Evolutionary conservation across 2,888 invertebrate species (phyloP).

Genomic region (Aphrophora alni): DNA sequence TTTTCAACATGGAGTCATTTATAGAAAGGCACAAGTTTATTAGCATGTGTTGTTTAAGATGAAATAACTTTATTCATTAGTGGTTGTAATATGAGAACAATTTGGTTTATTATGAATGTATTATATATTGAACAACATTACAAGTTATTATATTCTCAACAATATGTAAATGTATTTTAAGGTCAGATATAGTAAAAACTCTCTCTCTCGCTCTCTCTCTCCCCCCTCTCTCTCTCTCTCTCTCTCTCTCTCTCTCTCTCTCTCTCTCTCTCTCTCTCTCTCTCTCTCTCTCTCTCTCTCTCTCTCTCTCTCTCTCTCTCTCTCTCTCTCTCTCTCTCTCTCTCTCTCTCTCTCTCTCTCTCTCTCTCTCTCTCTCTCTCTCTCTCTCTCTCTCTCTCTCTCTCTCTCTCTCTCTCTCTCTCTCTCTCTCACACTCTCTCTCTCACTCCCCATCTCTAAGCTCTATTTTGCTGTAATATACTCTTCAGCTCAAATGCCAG

Average conservation of each 20-base stretch:
- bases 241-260: constrained; percentile 14
- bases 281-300: constrained; percentile 12
- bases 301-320: not conserved
- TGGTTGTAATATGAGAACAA: not conserved
- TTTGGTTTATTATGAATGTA: not conserved
- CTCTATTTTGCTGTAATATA: not conserved
- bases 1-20: not conserved
- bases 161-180: not conserved
- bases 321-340: not conserved
- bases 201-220: not conserved
- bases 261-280: constrained; percentile 6
- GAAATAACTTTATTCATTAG: not conserved
- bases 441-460: not conserved
- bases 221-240: not conserved
- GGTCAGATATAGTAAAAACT: too few relatives aligned
- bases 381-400: not conserved
- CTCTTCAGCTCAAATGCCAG: too few relatives aligned
- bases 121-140: not conserved
- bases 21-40: not conserved
- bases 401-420: constrained; percentile 2
- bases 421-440: not conserved
- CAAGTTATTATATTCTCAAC: not conserved
- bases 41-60: not conserved
- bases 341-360: not conserved
- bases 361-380: not conserved